These are phyloP conservation scores for Pseudorectes ferrugineus DNA, from an alignment of 2,113 vertebrate species.

Conservation along the genomic window DNA sequence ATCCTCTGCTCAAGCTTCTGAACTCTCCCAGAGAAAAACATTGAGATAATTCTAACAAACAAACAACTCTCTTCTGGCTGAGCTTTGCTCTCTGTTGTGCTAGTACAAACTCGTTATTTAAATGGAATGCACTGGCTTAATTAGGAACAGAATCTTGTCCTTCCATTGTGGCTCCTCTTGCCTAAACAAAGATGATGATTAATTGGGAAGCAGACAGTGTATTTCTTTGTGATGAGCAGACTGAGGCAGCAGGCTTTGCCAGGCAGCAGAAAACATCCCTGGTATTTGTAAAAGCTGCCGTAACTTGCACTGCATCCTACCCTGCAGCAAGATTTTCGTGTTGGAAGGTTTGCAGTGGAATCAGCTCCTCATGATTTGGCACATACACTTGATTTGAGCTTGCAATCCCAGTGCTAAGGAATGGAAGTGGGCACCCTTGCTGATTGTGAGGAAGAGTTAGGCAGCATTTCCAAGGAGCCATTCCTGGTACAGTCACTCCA, in stretches of 20 bases:
- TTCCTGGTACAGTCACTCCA: neutral
- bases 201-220: slow-evolving; percentile 44
- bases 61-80: slow-evolving; percentile 28
- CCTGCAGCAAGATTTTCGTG: neutral
- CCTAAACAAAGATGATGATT: slow-evolving; percentile 53
- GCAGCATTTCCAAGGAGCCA: neutral
- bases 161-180: slow-evolving; percentile 50
- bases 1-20: slow-evolving; percentile 2
- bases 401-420: neutral
- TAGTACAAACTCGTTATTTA: slow-evolving; percentile 47
- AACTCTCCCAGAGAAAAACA: slow-evolving; percentile 42
- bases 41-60: slow-evolving; percentile 53
- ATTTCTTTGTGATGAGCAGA: slow-evolving; percentile 34
- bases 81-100: slow-evolving; percentile 30
- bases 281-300: slow-evolving; percentile 28
- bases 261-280: slow-evolving; percentile 34
- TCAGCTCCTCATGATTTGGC: neutral
- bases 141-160: slow-evolving; percentile 53
- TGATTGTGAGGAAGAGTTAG: neutral
- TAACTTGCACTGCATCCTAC: slow-evolving; percentile 35
- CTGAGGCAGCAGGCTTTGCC: slow-evolving; percentile 22
- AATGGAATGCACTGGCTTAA: slow-evolving; percentile 52
- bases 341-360: neutral
- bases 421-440: neutral
- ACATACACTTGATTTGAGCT: neutral